phyloP scores from a whole-genome alignment of 2,888 invertebrate genomes.

The Polietes domitor region DNA sequence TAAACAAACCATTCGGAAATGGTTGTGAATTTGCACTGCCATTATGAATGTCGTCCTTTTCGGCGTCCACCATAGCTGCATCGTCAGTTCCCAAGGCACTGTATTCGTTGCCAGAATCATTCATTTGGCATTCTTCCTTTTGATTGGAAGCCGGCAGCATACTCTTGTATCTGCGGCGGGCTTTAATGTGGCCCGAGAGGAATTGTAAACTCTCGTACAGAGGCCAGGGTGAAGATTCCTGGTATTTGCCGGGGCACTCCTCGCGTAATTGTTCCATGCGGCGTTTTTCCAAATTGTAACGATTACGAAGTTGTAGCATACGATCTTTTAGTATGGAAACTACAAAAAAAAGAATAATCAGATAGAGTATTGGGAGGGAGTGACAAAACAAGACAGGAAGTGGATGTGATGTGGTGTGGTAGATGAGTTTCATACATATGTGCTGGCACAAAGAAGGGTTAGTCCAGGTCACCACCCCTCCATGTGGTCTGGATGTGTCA shows the following conservation, averaged over 20 bases:
- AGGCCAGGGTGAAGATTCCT: conserved; percentile 79
- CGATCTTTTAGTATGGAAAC: conserved; percentile 80
- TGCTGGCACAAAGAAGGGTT: background rate
- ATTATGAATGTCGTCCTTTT: background rate
- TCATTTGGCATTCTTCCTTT: conserved; percentile 28
- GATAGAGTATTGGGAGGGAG: no score
- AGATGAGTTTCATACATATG: no score
- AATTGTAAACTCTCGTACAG: conserved; percentile 79
- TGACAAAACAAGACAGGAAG: no score
- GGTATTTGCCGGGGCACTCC: conserved; percentile 72
- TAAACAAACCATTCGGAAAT: conserved; percentile 69
- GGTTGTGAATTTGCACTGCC: conserved; percentile 51
- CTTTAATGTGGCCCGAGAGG: conserved; percentile 79
- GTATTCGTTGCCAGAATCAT: conserved; percentile 60
- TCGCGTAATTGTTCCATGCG: conserved; percentile 77
- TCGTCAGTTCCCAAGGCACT: conserved; percentile 10
- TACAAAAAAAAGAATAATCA: conserved; percentile 58
- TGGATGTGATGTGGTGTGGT: no score
- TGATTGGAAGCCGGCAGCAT: conserved; percentile 68
- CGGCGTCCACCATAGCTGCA: background rate
- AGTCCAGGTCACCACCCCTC: no score
- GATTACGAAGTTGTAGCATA: conserved; percentile 80
- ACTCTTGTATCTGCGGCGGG: conserved; percentile 78
- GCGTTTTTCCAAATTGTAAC: conserved; percentile 80
- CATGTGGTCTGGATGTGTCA: conserved; percentile 5